phyloP scores from a whole-genome alignment of 2,113 vertebrate species.

The Cairina moschata region DNA sequence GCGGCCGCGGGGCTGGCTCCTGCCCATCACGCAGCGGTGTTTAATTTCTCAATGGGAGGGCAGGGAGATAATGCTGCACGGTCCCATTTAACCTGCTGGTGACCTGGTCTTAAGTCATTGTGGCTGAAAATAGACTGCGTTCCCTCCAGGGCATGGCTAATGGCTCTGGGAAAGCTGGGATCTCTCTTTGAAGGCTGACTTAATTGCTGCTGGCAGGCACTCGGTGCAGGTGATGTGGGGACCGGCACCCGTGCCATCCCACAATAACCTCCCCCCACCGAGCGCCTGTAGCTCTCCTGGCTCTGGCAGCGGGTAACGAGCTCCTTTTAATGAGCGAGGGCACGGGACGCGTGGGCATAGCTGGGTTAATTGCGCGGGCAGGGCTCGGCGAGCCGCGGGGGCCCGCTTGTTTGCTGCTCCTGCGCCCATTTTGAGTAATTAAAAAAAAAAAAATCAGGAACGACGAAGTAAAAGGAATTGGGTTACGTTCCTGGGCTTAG shows the following conservation, averaged over 20 bases:
- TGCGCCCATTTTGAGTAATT: background rate
- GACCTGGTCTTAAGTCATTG: constrained; percentile 71
- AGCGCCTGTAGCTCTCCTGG: background rate
- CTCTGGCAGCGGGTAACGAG: background rate
- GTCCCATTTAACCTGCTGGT: constrained; percentile 70
- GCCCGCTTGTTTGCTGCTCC: background rate
- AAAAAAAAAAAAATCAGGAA: background rate
- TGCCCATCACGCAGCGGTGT: background rate
- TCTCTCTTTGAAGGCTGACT: constrained; percentile 58
- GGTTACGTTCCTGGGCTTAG: background rate
- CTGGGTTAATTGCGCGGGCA: accelerated
- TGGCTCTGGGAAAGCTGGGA: constrained; percentile 61
- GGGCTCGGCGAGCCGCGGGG: background rate
- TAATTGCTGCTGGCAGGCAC: constrained; percentile 66
- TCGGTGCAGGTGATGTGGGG: constrained; percentile 55
- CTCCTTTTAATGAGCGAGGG: background rate
- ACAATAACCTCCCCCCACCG: background rate
- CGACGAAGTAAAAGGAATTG: background rate
- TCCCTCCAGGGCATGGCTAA: constrained; percentile 66
- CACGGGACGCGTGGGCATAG: background rate
- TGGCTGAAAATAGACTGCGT: constrained; percentile 66
- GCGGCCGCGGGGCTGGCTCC: background rate
- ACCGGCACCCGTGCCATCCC: constrained; percentile 18
- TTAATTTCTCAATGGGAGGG: constrained; percentile 64
- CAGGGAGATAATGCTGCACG: constrained; percentile 35